A percentile compares a stretch with the other conserved stretches of the same genome.
phyloP scores from a whole-genome alignment of 2,113 vertebrate species.

The Chaenogobius annularis region DNA sequence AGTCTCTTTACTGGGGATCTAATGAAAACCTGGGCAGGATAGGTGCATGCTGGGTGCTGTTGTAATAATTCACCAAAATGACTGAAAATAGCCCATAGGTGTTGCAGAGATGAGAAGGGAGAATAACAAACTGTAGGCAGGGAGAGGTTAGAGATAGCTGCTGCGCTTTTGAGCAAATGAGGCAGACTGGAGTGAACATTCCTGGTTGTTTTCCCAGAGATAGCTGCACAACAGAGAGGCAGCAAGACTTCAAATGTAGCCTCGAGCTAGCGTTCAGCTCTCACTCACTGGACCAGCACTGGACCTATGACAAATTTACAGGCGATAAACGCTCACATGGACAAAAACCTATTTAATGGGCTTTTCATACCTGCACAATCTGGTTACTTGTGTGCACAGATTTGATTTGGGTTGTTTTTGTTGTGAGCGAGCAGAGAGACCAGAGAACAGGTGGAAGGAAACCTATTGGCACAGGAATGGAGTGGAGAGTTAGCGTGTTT shows the following conservation, averaged over 20 bases:
- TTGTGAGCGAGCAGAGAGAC: not conserved
- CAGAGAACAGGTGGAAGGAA: not conserved
- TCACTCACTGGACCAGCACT: constrained; percentile 22
- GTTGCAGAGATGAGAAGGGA: constrained; percentile 3
- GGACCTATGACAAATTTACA: constrained; percentile 32
- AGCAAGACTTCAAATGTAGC: constrained; percentile 54
- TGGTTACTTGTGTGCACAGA: not conserved
- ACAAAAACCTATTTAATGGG: not conserved
- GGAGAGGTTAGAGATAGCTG: constrained; percentile 9
- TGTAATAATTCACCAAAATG: constrained; percentile 24
- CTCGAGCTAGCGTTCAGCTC: constrained; percentile 47
- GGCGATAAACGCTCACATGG: constrained; percentile 20
- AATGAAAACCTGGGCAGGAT: constrained; percentile 19
- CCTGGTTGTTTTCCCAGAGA: constrained; percentile 58
- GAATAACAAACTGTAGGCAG: constrained; percentile 14
- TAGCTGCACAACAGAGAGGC: constrained; percentile 50
- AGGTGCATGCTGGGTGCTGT: constrained; percentile 27
- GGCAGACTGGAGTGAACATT: constrained; percentile 50
- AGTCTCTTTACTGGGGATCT: constrained; percentile 16
- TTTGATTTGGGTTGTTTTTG: constrained; percentile 3
- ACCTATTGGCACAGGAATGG: not conserved
- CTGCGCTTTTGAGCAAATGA: constrained; percentile 27
- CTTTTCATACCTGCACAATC: not conserved
- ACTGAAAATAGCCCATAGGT: constrained; percentile 20
- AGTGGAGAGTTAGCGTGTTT: not conserved